Percentiles rank a stretch among this genome's conserved stretches.
These are phyloP conservation scores for Neolamprologus longior DNA, from an alignment of 2,113 vertebrate genomes.

Conservation along the genomic window DNA sequence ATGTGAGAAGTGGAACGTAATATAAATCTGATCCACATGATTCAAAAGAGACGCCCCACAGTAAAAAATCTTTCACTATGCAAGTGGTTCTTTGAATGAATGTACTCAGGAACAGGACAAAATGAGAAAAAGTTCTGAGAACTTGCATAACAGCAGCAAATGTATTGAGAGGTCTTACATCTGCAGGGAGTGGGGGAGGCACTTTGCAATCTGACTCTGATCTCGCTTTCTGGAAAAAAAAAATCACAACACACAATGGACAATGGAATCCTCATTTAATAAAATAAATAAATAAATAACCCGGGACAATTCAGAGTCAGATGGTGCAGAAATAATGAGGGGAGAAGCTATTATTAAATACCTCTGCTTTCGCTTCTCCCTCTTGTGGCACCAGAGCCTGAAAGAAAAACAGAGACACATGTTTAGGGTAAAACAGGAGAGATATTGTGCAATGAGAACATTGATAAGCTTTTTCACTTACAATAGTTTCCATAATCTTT, in stretches of 20 bases:
- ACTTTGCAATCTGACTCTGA: constrained; percentile 91
- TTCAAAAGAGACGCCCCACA: neutral
- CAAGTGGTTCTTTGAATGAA: neutral
- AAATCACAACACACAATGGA: constrained; percentile 34
- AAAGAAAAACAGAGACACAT: neutral
- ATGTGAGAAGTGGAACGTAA: neutral
- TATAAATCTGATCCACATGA: neutral
- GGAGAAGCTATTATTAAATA: constrained; percentile 48
- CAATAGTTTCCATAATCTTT: constrained; percentile 86
- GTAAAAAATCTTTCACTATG: neutral
- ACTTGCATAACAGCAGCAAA: constrained; percentile 17
- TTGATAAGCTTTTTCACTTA: constrained; percentile 8
- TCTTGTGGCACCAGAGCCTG: constrained; percentile 69
- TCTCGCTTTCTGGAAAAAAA: constrained; percentile 85
- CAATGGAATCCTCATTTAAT: constrained; percentile 20
- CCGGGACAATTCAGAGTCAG: neutral
- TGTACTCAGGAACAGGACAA: neutral
- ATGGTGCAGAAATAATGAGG: constrained; percentile 16
- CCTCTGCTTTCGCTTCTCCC: constrained; percentile 92
- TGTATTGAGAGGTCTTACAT: constrained; percentile 77
- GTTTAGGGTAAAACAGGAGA: neutral
- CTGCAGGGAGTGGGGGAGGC: constrained; percentile 86
- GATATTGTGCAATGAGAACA: neutral
- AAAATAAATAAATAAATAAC: neutral
- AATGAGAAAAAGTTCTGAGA: neutral